Evolutionary conservation across 2,888 invertebrate genomes (phyloP).

Genomic region (Drosophila fulvimacula): DNA sequence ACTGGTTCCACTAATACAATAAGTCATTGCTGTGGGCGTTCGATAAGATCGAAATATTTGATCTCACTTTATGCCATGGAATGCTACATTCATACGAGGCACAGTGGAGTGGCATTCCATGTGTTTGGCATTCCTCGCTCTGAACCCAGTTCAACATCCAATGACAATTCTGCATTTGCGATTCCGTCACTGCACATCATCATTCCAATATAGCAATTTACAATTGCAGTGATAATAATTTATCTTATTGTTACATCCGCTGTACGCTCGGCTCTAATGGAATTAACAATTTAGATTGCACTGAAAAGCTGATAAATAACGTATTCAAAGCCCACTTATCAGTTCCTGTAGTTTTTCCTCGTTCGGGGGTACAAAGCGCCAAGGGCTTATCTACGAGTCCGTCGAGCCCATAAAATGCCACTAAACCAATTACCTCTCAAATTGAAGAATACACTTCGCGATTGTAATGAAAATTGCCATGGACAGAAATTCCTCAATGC

Average conservation of each 20-base stretch:
- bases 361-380: slow-evolving; percentile 34
- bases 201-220: slow-evolving; percentile 18
- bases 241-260: slow-evolving; percentile 38
- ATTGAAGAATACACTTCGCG: slow-evolving; percentile 12
- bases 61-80: slow-evolving; percentile 61
- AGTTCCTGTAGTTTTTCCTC: not conserved
- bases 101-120: not conserved
- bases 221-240: slow-evolving; percentile 28
- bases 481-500: slow-evolving; percentile 26
- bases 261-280: slow-evolving; percentile 12
- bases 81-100: slow-evolving; percentile 50
- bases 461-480: slow-evolving; percentile 1
- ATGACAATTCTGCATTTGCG: no score
- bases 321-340: slow-evolving; percentile 9
- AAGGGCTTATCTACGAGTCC: slow-evolving; percentile 17
- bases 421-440: slow-evolving; percentile 5
- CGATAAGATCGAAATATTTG: slow-evolving; percentile 53
- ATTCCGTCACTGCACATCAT: slow-evolving; percentile 22
- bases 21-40: slow-evolving; percentile 6
- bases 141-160: not conserved
- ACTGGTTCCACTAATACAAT: slow-evolving; percentile 14
- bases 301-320: not conserved
- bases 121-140: no score
- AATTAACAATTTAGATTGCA: slow-evolving; percentile 1
- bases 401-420: not conserved